Conservation (phyloP, 2,113 vertebrate genomes). For the Microtus ochrogaster region DNA sequence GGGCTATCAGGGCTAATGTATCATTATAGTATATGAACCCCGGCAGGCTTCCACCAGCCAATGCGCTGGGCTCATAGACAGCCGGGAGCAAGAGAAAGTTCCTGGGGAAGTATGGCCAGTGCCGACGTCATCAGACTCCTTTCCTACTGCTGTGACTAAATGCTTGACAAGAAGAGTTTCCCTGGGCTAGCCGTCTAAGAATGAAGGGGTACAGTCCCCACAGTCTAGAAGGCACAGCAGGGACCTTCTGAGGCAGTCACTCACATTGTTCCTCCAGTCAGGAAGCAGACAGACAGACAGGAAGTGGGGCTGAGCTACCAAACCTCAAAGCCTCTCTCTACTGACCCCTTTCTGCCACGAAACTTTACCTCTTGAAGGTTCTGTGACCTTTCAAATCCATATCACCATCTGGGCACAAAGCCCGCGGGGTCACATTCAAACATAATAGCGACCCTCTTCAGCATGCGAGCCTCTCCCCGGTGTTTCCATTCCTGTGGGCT, state of each 20-base stretch:
- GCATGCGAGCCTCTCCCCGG: neutral
- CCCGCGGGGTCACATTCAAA: neutral
- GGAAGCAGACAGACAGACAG: neutral
- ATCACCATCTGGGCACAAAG: neutral
- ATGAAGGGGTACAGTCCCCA: neutral
- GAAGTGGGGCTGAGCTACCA: neutral
- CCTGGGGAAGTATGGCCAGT: neutral
- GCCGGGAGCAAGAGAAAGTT: neutral
- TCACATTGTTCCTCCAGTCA: neutral
- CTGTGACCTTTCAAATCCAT: neutral
- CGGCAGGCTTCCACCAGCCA: neutral
- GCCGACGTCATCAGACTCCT: neutral
- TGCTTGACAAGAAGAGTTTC: neutral
- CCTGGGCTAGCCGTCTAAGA: neutral
- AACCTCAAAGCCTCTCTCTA: neutral
- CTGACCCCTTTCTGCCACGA: neutral
- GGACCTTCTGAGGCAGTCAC: neutral
- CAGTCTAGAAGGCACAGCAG: neutral
- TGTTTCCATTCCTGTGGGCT: neutral
- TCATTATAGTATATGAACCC: neutral
- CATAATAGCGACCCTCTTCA: neutral
- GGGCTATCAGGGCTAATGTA: neutral
- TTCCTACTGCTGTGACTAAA: neutral
- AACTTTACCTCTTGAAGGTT: neutral
- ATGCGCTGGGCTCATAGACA: neutral